These are phyloP conservation scores for Lacerta viridis DNA, from an alignment of 2,797 vertebrate species.

Conservation along the genomic window DNA sequence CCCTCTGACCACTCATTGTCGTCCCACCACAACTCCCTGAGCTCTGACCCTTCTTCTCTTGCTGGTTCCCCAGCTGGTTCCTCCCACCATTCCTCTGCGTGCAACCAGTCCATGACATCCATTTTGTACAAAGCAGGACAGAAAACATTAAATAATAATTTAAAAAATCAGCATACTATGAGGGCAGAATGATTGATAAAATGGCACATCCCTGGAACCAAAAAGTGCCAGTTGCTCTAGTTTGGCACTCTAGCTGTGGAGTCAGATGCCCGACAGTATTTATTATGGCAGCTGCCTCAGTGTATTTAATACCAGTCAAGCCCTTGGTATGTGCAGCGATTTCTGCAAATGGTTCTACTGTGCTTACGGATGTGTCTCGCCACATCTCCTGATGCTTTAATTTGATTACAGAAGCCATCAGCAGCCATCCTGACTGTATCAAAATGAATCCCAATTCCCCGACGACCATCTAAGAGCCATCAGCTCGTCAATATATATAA, in stretches of 20 bases:
- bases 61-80: too few relatives aligned
- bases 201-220: not conserved
- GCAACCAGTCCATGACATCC: too few relatives aligned
- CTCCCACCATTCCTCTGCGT: too few relatives aligned
- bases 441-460: slow-evolving; percentile 80
- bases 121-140: too few relatives aligned
- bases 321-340: not conserved
- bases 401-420: slow-evolving; percentile 74
- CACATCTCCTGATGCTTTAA: slow-evolving; percentile 64
- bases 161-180: not conserved
- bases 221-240: not conserved
- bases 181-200: not conserved
- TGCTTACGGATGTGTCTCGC: slow-evolving; percentile 63
- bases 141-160: too few relatives aligned
- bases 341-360: slow-evolving; percentile 47
- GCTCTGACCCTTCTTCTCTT: too few relatives aligned
- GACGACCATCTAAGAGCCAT: slow-evolving; percentile 68
- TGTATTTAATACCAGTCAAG: slow-evolving; percentile 13
- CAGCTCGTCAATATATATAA: slow-evolving; percentile 83
- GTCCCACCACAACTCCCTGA: too few relatives aligned
- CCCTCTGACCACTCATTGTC: too few relatives aligned
- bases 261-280: not conserved
- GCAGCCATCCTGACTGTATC: slow-evolving; percentile 74
- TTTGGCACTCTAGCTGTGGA: not conserved
- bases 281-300: not conserved